Evolutionary conservation across 1,140 invertebrate genomes (phyloP).

Genomic region (Agrilus planipennis): DNA sequence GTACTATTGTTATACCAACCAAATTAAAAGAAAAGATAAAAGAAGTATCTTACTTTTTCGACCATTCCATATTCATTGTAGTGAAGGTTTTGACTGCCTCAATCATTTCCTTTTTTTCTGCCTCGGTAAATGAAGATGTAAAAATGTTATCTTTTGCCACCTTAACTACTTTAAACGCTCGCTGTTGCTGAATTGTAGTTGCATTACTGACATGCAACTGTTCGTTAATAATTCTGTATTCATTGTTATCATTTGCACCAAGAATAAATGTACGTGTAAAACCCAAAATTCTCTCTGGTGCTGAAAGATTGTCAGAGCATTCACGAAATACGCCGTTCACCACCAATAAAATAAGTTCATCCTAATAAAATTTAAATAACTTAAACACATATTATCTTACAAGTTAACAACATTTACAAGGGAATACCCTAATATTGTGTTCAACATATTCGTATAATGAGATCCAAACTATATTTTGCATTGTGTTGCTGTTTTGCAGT

Average conservation of each 20-base stretch:
- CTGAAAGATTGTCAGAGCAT: slow-evolving; percentile 20
- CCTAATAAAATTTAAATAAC: no score
- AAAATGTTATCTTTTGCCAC: slow-evolving; percentile 9
- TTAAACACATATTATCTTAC: no score
- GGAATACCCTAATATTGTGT: no score
- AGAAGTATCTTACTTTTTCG: slow-evolving; percentile 56
- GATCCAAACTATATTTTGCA: no score
- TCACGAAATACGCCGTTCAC: slow-evolving; percentile 71
- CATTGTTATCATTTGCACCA: slow-evolving; percentile 48
- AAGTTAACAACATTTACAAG: no score
- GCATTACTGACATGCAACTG: slow-evolving; percentile 63
- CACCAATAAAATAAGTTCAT: no score
- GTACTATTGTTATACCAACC: no score
- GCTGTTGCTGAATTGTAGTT: slow-evolving; percentile 46
- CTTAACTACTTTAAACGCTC: slow-evolving; percentile 19
- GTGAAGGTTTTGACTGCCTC: slow-evolving; percentile 56
- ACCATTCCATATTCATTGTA: slow-evolving; percentile 72
- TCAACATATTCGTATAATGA: no score
- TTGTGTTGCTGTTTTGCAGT: no score
- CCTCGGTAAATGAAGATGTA: slow-evolving; percentile 12
- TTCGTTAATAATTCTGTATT: slow-evolving; percentile 75
- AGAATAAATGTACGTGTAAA: slow-evolving; percentile 67
- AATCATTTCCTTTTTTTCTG: slow-evolving; percentile 42
- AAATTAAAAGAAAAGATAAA: no score
- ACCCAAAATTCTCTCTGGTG: slow-evolving; percentile 32